Evolutionary conservation across 2,888 invertebrate genomes (phyloP), one percentile per base, ranked within the genome.

Genomic region (Tuta absoluta): DNA sequence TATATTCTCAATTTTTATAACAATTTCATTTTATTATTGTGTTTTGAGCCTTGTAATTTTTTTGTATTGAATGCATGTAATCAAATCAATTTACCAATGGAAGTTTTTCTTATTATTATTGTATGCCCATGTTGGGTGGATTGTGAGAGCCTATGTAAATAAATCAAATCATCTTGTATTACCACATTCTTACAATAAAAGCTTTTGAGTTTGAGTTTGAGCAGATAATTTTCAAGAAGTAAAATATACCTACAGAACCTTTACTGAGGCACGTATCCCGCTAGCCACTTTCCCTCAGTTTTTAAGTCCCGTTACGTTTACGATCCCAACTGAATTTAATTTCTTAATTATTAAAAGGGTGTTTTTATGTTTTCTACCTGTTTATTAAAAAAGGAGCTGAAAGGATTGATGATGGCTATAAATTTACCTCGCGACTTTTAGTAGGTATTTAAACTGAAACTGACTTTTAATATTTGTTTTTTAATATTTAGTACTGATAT

Each of bases 301-400:
- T 41, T 45, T 45, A 45, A 45, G n/a, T 17, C 45, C 45, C 45
- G 17, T 45, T 45, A 4, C 45, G 45, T 45, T 45, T 45, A 45
- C 45, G 45, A 45, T 45, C 45, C 45, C 45, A 45, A 45, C 45
- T 17, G 45, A 45, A 45, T 45, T 45, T 45, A 45, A 45, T 45
- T 45, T 45, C 45, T 45, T 45, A 45, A 45, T 45, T 45, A 45
- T 45, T n/a, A 45, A 45, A 45, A 45, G 45, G 45, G 45, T 45
- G 45, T 45, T 45, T 45, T 45, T 45, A 45, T 45, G 45, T 45
- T 45, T 33, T 45, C 45, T 45, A 45, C 45, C 45, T 45, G 45
- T 45, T 45, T 45, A 45, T 45, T n/a, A 45, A 45, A 45, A 45
- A n/a, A 45, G 45, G 45, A 45, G 2, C 17, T 45, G n/a, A 5